These are phyloP conservation scores for Varanus komodoensis DNA, from an alignment of 2,113 vertebrate genomes.

Conservation along the genomic window DNA sequence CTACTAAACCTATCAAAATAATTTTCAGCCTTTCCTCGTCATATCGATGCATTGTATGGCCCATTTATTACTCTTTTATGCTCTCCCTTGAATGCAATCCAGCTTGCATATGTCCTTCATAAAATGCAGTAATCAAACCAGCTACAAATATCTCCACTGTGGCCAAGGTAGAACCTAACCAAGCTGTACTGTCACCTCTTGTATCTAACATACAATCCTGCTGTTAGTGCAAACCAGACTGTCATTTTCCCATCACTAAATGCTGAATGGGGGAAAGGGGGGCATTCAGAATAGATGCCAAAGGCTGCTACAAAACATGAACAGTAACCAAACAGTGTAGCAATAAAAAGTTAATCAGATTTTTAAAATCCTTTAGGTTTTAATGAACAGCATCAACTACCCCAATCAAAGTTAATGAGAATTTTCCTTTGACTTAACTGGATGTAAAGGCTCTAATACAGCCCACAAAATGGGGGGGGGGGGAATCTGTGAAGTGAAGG, in stretches of 20 bases:
- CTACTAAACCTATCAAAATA: neutral
- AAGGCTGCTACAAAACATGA: conserved; percentile 32
- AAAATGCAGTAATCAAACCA: neutral
- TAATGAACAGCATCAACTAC: neutral
- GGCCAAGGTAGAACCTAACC: neutral
- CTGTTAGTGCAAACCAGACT: neutral
- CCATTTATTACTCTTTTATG: conserved; percentile 6
- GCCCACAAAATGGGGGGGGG: conserved; percentile 12
- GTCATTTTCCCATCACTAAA: neutral
- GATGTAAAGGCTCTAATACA: neutral
- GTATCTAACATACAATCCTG: neutral
- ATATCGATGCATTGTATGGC: neutral
- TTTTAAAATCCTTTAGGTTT: conserved; percentile 26
- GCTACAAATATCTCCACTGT: neutral
- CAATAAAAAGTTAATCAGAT: conserved; percentile 29
- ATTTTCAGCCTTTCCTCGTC: neutral
- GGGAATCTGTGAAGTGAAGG: conserved; percentile 12
- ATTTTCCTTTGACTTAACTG: neutral
- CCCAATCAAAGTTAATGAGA: conserved; percentile 30
- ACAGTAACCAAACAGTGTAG: conserved; percentile 16
- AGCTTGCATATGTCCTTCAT: neutral
- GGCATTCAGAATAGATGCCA: conserved; percentile 22
- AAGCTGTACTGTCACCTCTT: neutral
- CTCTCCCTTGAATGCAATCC: neutral
- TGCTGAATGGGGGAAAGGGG: neutral